phyloP scores from a whole-genome alignment of 2,888 invertebrate species.

The Drosophila lacicola region DNA sequence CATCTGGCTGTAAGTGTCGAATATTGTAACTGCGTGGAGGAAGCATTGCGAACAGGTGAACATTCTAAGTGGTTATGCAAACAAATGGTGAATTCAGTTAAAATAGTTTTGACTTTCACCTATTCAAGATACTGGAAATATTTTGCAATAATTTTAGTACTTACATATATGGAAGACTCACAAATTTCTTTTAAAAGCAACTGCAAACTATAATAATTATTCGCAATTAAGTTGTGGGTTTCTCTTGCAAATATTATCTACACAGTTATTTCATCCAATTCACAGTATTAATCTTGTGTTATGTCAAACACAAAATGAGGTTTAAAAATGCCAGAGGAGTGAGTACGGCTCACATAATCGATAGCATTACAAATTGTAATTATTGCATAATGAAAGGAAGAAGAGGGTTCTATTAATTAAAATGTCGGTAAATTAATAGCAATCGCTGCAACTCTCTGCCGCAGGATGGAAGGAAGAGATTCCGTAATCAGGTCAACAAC shows the following conservation, averaged over 20 bases:
- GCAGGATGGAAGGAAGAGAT: slow-evolving; percentile 16
- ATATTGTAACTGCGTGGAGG: not conserved
- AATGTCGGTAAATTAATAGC: slow-evolving; percentile 48
- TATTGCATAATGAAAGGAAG: slow-evolving; percentile 25
- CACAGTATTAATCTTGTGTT: too few species aligned
- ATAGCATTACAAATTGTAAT: slow-evolving; percentile 50
- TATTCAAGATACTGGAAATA: not conserved
- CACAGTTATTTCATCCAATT: too few species aligned
- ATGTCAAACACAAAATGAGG: not conserved
- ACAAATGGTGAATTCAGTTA: not conserved
- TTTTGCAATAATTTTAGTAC: too few species aligned
- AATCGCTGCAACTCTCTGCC: slow-evolving; percentile 14
- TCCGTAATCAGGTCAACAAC: slow-evolving; percentile 62
- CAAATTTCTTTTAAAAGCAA: too few species aligned
- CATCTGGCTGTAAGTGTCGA: slow-evolving; percentile 2
- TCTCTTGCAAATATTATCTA: too few species aligned
- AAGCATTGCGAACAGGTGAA: not conserved
- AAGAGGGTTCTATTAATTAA: slow-evolving; percentile 57
- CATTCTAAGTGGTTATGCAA: not conserved
- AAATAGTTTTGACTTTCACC: not conserved
- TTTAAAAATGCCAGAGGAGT: not conserved
- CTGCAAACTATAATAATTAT: too few species aligned
- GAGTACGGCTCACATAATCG: slow-evolving; percentile 35
- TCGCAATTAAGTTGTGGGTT: too few species aligned
- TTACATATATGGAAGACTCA: too few species aligned